Base-by-base conservation (phyloP, 2,797 vertebrate species). In the Rousettus madagascariensis region DNA sequence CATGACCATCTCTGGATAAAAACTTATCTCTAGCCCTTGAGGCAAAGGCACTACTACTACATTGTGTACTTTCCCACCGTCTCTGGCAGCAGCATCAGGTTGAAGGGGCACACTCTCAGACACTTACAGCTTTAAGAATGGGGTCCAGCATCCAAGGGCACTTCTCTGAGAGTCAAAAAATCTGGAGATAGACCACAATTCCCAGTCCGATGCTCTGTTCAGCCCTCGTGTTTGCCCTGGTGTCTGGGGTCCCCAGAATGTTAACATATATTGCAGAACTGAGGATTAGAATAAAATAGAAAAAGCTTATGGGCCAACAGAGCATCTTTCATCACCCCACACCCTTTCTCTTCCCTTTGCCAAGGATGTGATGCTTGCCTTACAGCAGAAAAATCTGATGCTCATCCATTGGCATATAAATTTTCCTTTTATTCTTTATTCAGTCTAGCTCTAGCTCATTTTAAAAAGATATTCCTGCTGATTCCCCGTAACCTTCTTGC, bases 331-430 rank as follows among this genome's bases (percentile, higher is more conserved):
- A 57, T 75, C 30, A 61, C 83, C 30, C 26, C 13, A n/a, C n/a
- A 36, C 3, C n/a, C 30, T 28, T 86, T 43, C 77, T 84, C n/a
- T 82, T 82, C 49, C 80, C 71, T 83, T 53, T 82, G 55, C 79
- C 77, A 84, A 79, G 28, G 16, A 68, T 43, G 20, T 16, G 26
- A 36, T 36, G 26, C 16, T 96, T 66, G 57, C 63, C 78, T 95
- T 68, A 57, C 59, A 79, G 57, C 24, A 69, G 43, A 49, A 46
- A 49, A 46, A 51, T 91, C 65, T 89, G 53, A 83, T 26, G 33
- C 38, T 72, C 38, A 19, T 59, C 36, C 43, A 94, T 95, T 95
- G 97, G 94, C 92, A 96, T 92, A 95, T 46, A 96, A 82, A 93
- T 96, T 95, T 84, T 83, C 86, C 65, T 80, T 96, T 92, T 93